A percentile compares a stretch with the other conserved stretches of the same genome.
phyloP scores from a whole-genome alignment of 1,140 invertebrate species.

The Homarus americanus region DNA sequence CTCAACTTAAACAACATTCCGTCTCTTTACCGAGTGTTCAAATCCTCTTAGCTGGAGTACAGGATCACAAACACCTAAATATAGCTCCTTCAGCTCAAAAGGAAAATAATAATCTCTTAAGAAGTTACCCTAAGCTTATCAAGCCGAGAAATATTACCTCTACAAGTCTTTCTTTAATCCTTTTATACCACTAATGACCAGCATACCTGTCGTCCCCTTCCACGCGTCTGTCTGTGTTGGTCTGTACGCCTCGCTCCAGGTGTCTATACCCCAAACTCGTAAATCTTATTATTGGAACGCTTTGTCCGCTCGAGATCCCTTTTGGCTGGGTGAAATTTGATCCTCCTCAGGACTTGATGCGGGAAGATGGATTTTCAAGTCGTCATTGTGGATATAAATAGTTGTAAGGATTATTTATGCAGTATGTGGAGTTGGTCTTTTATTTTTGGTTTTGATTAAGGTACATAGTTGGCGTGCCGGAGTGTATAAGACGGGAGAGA shows the following conservation, averaged over 20 bases:
- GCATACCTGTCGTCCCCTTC: not conserved
- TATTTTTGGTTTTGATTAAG: not conserved
- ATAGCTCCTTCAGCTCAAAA: not conserved
- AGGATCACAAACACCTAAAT: slow-evolving; percentile 19
- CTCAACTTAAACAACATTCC: not conserved
- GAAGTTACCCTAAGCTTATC: slow-evolving; percentile 25
- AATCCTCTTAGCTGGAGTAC: slow-evolving; percentile 7
- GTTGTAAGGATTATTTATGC: not conserved
- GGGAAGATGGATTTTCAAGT: not conserved
- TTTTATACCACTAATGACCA: slow-evolving; percentile 48
- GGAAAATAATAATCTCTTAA: slow-evolving; percentile 46
- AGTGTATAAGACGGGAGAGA: no score
- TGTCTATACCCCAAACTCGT: not conserved
- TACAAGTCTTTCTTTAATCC: slow-evolving; percentile 29
- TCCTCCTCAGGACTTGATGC: not conserved
- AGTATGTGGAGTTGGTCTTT: not conserved
- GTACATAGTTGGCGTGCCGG: no score
- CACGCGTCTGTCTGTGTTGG: not conserved
- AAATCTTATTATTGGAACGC: slow-evolving; percentile 30
- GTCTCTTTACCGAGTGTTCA: not conserved
- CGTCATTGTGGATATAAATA: no score
- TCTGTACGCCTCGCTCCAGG: not conserved
- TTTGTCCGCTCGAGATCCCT: slow-evolving; percentile 14
- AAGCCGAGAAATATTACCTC: slow-evolving; percentile 40
- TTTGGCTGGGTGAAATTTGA: slow-evolving; percentile 7